Conservation (phyloP, 1,140 invertebrate genomes). For the Eriocheir sinensis region DNA sequence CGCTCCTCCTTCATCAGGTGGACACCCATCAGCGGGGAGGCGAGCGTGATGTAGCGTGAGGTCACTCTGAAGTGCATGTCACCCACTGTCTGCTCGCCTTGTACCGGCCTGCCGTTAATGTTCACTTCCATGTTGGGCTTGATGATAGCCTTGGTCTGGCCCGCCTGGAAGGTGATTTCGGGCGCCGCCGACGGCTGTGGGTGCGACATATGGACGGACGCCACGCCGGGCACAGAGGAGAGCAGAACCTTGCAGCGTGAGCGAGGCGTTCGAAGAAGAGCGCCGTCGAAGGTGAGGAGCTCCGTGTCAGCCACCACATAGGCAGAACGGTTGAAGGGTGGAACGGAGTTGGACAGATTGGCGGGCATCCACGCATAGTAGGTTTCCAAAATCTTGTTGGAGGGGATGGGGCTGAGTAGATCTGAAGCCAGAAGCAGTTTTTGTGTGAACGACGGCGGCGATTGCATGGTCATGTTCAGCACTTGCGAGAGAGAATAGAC, state of each 20-base stretch:
- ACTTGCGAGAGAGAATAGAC: slow-evolving; percentile 47
- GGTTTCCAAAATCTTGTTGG: background rate
- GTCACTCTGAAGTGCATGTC: slow-evolving; percentile 10
- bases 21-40: slow-evolving; percentile 35
- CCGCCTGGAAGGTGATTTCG: slow-evolving; percentile 23
- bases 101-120: slow-evolving; percentile 40
- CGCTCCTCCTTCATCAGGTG: background rate
- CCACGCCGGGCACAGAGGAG: background rate
- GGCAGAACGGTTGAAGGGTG: slow-evolving; percentile 52
- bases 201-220: slow-evolving; percentile 52
- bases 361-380: slow-evolving; percentile 6
- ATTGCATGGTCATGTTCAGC: background rate
- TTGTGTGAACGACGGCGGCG: background rate
- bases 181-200: slow-evolving; percentile 36
- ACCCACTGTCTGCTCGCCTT: background rate
- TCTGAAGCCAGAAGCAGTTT: background rate
- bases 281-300: slow-evolving; percentile 70
- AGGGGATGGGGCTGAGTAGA: background rate
- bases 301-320: slow-evolving; percentile 55
- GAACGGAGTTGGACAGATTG: background rate
- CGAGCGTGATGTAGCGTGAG: background rate
- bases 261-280: slow-evolving; percentile 55
- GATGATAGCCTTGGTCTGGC: slow-evolving; percentile 17
- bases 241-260: slow-evolving; percentile 65
- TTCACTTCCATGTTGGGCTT: slow-evolving; percentile 47